Conservation (phyloP, 2,113 vertebrate species). For the Tachysurus fulvidraco region DNA sequence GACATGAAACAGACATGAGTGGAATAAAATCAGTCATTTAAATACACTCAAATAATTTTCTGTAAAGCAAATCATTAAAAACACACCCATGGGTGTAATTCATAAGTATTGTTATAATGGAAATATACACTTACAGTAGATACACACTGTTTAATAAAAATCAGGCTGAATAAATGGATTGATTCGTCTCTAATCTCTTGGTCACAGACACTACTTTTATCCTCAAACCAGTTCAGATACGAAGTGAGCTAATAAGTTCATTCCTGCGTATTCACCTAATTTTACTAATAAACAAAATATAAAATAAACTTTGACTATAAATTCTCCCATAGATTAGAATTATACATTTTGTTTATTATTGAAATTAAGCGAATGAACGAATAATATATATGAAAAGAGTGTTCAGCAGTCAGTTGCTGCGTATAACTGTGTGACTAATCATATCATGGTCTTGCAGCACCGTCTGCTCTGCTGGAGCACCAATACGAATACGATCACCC, state of each 20-base stretch:
- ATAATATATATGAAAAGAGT: not conserved
- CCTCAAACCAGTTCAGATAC: not conserved
- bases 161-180: not conserved
- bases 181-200: not conserved
- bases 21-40: not conserved
- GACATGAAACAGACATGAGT: not conserved
- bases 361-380: too few species aligned
- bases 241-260: not conserved
- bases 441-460: conserved; percentile 33
- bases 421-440: conserved; percentile 13
- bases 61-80: not conserved
- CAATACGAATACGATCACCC: conserved; percentile 70
- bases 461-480: conserved; percentile 62
- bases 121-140: not conserved
- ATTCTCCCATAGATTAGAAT: too few species aligned
- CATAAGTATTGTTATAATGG: not conserved
- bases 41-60: not conserved
- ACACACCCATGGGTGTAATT: not conserved
- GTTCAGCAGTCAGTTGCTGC: not conserved
- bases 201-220: not conserved
- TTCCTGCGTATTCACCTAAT: not conserved
- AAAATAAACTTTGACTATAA: too few species aligned
- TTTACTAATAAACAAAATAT: too few species aligned
- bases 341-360: too few species aligned
- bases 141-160: not conserved